A percentile compares a stretch with the other conserved stretches of the same genome.
These are phyloP conservation scores for Parascotia fuliginaria DNA, from an alignment of 2,888 invertebrate genomes.

Conservation along the genomic window DNA sequence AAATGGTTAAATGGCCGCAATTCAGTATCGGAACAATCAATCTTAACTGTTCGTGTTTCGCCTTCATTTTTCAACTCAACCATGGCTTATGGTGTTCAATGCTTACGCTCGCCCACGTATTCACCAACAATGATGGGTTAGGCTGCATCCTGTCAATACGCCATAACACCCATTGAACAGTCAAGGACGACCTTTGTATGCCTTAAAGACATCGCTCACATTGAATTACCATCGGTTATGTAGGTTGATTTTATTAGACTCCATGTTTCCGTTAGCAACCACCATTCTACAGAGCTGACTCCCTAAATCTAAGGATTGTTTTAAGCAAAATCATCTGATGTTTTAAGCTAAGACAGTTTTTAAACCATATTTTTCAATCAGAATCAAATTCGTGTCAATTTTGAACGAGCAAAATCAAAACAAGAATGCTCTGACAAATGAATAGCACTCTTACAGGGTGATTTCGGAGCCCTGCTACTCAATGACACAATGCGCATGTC, in stretches of 20 bases:
- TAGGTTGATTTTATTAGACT: constrained; percentile 23
- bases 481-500: too few species aligned
- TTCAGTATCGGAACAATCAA: constrained; percentile 41
- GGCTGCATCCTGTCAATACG: constrained; percentile 57
- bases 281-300: too few species aligned
- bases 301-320: too few species aligned
- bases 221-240: constrained; percentile 25
- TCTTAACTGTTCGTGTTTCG: constrained; percentile 42
- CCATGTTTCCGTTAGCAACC: background rate
- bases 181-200: constrained; percentile 41
- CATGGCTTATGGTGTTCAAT: constrained; percentile 32
- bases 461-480: background rate
- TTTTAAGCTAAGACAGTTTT: too few species aligned
- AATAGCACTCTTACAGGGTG: too few species aligned
- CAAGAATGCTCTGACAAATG: too few species aligned
- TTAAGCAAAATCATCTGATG: too few species aligned
- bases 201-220: constrained; percentile 32
- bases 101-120: constrained; percentile 35
- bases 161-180: constrained; percentile 51
- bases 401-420: too few species aligned
- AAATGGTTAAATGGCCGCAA: constrained; percentile 39
- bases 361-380: too few species aligned
- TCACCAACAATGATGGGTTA: constrained; percentile 62
- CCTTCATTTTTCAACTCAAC: constrained; percentile 42
- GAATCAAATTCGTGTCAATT: too few species aligned